These are phyloP conservation scores for Chloebia gouldiae DNA, from an alignment of 2,113 vertebrate genomes.

Conservation along the genomic window DNA sequence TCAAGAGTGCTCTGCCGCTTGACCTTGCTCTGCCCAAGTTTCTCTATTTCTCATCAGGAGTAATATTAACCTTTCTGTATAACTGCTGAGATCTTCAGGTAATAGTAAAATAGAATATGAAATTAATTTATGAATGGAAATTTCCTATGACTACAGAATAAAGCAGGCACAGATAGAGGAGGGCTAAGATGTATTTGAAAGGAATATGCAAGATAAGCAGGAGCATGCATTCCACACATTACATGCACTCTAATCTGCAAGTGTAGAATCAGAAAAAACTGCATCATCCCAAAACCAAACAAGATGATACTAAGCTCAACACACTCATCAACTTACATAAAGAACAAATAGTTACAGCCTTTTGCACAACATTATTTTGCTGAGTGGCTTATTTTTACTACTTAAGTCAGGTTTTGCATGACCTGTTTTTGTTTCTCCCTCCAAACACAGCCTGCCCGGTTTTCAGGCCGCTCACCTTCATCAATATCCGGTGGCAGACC, in stretches of 20 bases:
- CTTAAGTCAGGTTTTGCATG: neutral
- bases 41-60: neutral
- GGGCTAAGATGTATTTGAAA: neutral
- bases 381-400: neutral
- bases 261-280: neutral
- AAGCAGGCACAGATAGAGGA: neutral
- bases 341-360: neutral
- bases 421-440: neutral
- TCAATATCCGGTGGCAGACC: constrained; percentile 97
- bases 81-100: neutral
- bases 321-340: neutral
- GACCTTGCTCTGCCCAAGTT: neutral
- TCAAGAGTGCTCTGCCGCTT: neutral
- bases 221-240: neutral
- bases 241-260: neutral
- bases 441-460: neutral
- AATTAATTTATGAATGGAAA: neutral
- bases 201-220: neutral
- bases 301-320: neutral
- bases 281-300: neutral
- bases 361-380: neutral
- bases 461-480: constrained; percentile 82
- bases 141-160: neutral
- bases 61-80: neutral
- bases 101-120: neutral